Evolutionary conservation across 2,113 vertebrate species (phyloP).

Genomic region (Carollia perspicillata): DNA sequence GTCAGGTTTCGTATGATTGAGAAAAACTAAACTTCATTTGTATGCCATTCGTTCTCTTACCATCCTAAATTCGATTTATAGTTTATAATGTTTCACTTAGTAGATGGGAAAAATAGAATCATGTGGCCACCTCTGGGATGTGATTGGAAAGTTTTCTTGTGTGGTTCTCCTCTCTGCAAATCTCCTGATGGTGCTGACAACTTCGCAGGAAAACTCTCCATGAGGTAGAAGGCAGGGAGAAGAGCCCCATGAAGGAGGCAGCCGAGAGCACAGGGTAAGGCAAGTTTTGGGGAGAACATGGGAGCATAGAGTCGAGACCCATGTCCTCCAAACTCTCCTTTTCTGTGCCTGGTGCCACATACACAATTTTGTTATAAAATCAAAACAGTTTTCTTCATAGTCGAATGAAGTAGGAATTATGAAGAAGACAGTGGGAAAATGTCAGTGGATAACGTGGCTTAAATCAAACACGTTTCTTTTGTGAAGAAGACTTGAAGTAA

Average conservation of each 20-base stretch:
- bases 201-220: neutral
- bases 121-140: neutral
- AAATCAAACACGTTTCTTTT: neutral
- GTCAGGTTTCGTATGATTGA: neutral
- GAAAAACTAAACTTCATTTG: neutral
- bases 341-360: neutral
- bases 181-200: neutral
- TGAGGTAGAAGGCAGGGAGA: neutral
- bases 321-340: neutral
- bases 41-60: neutral
- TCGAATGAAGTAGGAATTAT: neutral
- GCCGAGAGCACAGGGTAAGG: neutral
- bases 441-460: neutral
- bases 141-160: neutral
- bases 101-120: neutral
- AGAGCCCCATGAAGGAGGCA: neutral
- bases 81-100: neutral
- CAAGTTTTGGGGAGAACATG: neutral
- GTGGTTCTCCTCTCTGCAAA: neutral
- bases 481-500: neutral
- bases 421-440: neutral
- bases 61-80: neutral
- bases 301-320: neutral
- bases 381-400: neutral
- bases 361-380: neutral